Base-by-base conservation (phyloP, 2,888 invertebrate genomes). In the Amblyjoppa proteus region DNA sequence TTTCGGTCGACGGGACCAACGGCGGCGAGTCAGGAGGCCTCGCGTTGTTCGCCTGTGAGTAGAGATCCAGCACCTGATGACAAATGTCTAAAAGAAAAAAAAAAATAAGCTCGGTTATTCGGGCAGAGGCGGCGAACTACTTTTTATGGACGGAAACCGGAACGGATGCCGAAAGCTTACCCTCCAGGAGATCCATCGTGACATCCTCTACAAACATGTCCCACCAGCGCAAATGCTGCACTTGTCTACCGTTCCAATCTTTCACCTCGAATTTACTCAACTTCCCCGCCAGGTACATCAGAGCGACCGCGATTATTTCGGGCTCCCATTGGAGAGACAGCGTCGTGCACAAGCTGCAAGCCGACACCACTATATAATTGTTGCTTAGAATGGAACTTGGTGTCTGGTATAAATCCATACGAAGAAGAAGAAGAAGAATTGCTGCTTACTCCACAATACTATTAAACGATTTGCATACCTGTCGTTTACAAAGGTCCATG, bases 401-500 rank as follows among this genome's bases (percentile, higher is more conserved):
- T 20, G 20, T 20, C 20, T 20, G 20, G 20, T 0, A 20, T 20
- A 20, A 20, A 20, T 20, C 20, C 20, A 20, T 20, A 20, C 20
- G 20, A 20, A 20, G 20, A 20, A 20, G 20, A 20, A 20, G 20
- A 20, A 20, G 20, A 20, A 20, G 20, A 28, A 58, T 28, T 58
- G 4, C 13, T 28, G 1, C 1, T 25, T 11, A 20, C 31, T 53
- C 16, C 64, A 16, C 71, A 20, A 28, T 25, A 79, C 38, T 68
- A 73, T 51, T 3, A 9, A 66, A 84, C 56, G 20, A 16, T 20
- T 81, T 77, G n/a, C 45, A 87, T 90, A 97, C 96, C 98, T 98
- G 94, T 99, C 99, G 94, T 99, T 99, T 0, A 99, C 98, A 94
- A 99, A 99, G 5, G 99, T 99, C 99, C 99, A 99, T 0, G 99